Base-by-base conservation (phyloP, 2,888 invertebrate species). In the Leptopilina drosophilae region DNA sequence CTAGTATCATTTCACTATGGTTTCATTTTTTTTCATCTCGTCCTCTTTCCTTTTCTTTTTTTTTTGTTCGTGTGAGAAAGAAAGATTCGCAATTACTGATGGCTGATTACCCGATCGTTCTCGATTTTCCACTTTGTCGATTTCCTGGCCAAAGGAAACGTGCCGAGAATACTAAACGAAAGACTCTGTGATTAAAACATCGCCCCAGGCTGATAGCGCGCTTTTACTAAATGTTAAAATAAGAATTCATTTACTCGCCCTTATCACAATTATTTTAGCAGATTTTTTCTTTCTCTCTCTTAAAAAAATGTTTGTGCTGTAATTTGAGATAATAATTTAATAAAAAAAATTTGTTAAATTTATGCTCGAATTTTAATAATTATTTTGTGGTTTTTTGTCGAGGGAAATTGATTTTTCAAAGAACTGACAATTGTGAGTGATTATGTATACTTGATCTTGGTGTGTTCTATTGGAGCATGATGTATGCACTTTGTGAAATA, bases 51-150 rank as follows among this genome's bases (percentile, higher is more conserved):
- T 42, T n/a, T n/a, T n/a, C 20, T 40, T 15, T 9, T 12, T 7
- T 20, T 15, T 20, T n/a, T 14, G 5, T 64, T 62, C 12, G 42
- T 59, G 62, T 20, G 15, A 12, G 40, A 46, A 76, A 64, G 76
- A 64, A 62, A 59, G 64, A 15, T 64, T 49, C 26, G 64, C 46
- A 49, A 62, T 76, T 76, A 76, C 33, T 46, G 76, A 15, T 33
- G 64, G 76, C 40, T 20, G 64, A 64, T 76, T 40, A 76, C 64
- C 59, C 73, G 73, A 73, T 6, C 20, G 26, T 73, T 9, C 73
- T 56, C 73, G 33, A 73, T 73, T 73, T 40, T 14, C 73, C 56
- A 67, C 67, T 64, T 64, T 64, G 26, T 64, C 64, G 40, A 64
- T 64, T 64, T 33, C 33, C 49, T 2, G 12, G 15, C 46, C n/a